Percentiles rank a stretch among this genome's conserved stretches.
Evolutionary conservation across 2,888 invertebrate species (phyloP).

Genomic region (Sisyra nigra): DNA sequence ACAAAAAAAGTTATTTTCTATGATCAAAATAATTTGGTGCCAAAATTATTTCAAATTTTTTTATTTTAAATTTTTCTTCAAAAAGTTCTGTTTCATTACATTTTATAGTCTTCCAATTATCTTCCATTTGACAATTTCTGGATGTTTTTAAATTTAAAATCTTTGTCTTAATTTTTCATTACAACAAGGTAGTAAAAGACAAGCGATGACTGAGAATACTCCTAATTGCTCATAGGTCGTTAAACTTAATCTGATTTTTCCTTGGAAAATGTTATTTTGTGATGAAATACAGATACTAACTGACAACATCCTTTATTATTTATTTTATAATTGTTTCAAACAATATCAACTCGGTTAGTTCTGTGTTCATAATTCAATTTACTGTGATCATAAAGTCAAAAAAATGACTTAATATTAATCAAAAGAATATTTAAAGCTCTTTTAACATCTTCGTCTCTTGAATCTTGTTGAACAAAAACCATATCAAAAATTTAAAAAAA

Average conservation of each 20-base stretch:
- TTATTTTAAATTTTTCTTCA: too few relatives aligned
- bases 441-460: neutral
- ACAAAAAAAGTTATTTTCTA: too few relatives aligned
- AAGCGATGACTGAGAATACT: neutral
- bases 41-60: too few relatives aligned
- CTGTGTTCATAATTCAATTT: conserved; percentile 1
- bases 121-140: too few relatives aligned
- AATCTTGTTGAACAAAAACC: neutral
- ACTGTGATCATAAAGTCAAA: conserved; percentile 3
- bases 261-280: neutral
- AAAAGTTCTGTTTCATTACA: too few relatives aligned
- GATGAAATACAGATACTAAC: neutral
- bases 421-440: conserved; percentile 2
- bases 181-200: neutral
- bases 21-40: too few relatives aligned
- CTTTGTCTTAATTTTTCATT: too few relatives aligned
- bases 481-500: neutral
- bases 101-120: too few relatives aligned
- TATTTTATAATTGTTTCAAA: neutral
- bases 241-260: neutral
- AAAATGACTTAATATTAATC: conserved; percentile 1
- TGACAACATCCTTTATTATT: neutral
- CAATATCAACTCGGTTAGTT: neutral
- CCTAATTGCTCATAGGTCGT: neutral
- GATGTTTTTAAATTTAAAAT: too few relatives aligned